Conservation (phyloP, 2,888 invertebrate genomes). For the Camptogramma bilineatum region DNA sequence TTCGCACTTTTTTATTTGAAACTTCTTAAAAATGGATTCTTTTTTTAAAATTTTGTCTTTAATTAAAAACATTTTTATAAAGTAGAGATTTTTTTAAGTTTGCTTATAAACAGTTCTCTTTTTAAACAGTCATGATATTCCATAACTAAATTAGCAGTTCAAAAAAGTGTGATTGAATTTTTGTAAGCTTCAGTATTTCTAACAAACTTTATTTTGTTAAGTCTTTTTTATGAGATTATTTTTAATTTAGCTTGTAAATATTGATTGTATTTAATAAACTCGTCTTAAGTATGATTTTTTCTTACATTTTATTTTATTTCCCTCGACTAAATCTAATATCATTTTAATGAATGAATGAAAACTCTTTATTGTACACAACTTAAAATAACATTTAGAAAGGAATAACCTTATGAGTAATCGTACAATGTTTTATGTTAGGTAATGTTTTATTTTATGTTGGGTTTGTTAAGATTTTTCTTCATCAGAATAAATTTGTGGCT, state of each 20-base stretch:
- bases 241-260: conserved; percentile 65
- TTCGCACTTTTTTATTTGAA: background rate
- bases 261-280: conserved; percentile 64
- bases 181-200: conserved; percentile 44
- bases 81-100: background rate
- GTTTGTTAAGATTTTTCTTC: background rate
- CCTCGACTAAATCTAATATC: background rate
- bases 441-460: background rate
- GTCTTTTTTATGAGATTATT: conserved; percentile 53
- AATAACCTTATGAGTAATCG: too few relatives aligned
- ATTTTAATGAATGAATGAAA: too few relatives aligned
- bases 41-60: too few relatives aligned
- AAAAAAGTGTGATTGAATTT: conserved; percentile 54
- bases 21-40: too few relatives aligned
- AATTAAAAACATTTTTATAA: too few relatives aligned
- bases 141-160: conserved; percentile 43
- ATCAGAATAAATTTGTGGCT: background rate
- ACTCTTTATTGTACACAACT: too few relatives aligned
- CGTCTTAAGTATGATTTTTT: conserved; percentile 48
- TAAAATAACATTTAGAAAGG: too few relatives aligned
- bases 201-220: conserved; percentile 60
- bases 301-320: conserved; percentile 5
- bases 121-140: conserved; percentile 13
- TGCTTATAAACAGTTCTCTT: background rate
- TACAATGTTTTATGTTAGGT: too few relatives aligned